Base-by-base conservation (phyloP, 2,797 vertebrate genomes). In the Ptychadena robeensis region DNA sequence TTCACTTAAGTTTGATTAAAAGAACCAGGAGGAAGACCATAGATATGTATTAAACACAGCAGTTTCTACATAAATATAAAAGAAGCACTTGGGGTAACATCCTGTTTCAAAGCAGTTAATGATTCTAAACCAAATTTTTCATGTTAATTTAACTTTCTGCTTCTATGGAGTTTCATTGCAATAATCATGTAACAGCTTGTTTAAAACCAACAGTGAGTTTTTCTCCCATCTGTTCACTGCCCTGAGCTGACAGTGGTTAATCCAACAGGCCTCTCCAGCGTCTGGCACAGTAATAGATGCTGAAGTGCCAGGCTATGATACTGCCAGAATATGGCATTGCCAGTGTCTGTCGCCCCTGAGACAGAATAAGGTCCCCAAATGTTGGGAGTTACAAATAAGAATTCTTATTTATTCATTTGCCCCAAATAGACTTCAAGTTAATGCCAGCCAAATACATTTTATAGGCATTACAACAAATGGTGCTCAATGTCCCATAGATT, bases 181-280 rank as follows among this genome's bases (percentile, higher is more conserved):
- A 38, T 74, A 74, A 80, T 83, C 61, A 32, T 40, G 53, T 48
- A 80, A 76, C 72, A 81, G 72, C 65, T 81, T 76, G 82, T 70
- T 44, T 68, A 75, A 84, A 85, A 76, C 77, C 67, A 75, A 80
- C 72, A 80, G 30, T 67, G 22, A 80, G 53, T 57, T 85, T 81
- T 71, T 80, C 64, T 64, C 66, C 83, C 83, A 85, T 85, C 78
- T 85, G 83, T 75, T 80, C 78, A 76, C 37, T 85, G 59, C 77
- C 64, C 65, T 28, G 30, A 63, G 44, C 80, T 76, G 70, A 57
- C 66, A 76, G 66, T 75, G 78, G 83, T 71, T 81, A 76, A 71
- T 76, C 72, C 78, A 85, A 66, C 25, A 85, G 77, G 31, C 25
- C 57, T 73, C 63, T 80, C 76, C 37, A 76, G 57, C 66, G 35